Evolutionary conservation across 1,140 invertebrate genomes (phyloP).

Genomic region (Diabrotica virgifera): DNA sequence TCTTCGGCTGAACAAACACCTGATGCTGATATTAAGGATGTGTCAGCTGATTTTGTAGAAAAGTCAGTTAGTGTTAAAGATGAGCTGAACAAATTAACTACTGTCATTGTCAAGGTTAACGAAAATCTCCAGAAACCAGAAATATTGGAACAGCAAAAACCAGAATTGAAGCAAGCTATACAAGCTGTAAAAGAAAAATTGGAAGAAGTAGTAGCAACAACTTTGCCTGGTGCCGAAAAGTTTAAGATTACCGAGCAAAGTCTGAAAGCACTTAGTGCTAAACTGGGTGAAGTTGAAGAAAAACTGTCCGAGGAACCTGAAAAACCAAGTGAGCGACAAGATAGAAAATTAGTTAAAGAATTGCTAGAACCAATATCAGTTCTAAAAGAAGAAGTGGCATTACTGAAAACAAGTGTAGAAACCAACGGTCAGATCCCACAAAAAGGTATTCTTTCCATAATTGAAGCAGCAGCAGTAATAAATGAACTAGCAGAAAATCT

Average conservation of each 20-base stretch:
- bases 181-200: not conserved
- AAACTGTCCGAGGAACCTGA: not conserved
- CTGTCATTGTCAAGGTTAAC: constrained; percentile 21
- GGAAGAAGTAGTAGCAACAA: not conserved
- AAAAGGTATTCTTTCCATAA: not conserved
- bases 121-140: constrained; percentile 8
- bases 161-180: constrained; percentile 21
- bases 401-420: not conserved
- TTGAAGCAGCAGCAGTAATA: not conserved
- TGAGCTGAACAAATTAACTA: constrained; percentile 9
- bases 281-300: not conserved
- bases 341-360: not conserved
- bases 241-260: not conserved
- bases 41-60: not conserved
- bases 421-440: not conserved
- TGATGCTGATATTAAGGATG: not conserved
- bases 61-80: not conserved
- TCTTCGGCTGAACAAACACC: not conserved
- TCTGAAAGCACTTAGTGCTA: not conserved
- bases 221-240: constrained; percentile 5
- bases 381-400: not conserved
- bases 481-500: not conserved
- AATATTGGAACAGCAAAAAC: constrained; percentile 14
- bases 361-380: not conserved
- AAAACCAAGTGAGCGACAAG: not conserved